Conservation (phyloP, 2,797 vertebrate genomes). For the Leptodactylus fallax region DNA sequence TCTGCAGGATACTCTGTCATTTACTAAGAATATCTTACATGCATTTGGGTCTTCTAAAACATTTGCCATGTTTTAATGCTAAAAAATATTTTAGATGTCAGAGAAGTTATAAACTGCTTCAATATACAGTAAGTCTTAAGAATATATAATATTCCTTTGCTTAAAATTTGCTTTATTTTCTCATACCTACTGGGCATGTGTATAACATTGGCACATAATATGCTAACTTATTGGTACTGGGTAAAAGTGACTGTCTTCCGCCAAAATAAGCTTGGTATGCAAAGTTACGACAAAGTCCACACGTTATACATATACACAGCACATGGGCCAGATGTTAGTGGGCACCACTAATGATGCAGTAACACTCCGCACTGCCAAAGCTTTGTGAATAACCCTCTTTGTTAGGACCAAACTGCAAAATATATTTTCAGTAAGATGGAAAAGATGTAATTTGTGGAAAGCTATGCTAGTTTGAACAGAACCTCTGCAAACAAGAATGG, state of each 20-base stretch:
- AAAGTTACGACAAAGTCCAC: slow-evolving; percentile 5
- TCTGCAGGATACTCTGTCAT: neutral
- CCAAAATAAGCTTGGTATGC: slow-evolving; percentile 47
- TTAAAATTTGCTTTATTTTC: slow-evolving; percentile 18
- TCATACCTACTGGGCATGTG: neutral
- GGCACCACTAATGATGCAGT: slow-evolving; percentile 40
- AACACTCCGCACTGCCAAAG: slow-evolving; percentile 39
- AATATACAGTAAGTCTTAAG: neutral
- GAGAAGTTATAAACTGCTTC: neutral
- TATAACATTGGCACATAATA: neutral
- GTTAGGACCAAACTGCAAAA: slow-evolving; percentile 46
- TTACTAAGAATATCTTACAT: neutral
- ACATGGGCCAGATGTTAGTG: slow-evolving; percentile 47
- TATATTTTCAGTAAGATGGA: slow-evolving; percentile 55
- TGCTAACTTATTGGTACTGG: slow-evolving; percentile 25
- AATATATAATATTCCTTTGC: slow-evolving; percentile 9
- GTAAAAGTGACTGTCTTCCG: slow-evolving; percentile 19
- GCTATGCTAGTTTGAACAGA: slow-evolving; percentile 43
- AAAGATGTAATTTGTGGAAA: slow-evolving; percentile 55
- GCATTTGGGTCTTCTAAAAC: neutral
- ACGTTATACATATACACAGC: slow-evolving; percentile 47
- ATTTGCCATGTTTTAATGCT: neutral
- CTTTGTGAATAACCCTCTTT: slow-evolving; percentile 57
- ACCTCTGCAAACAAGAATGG: slow-evolving; percentile 52
- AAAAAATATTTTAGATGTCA: neutral